Evolutionary conservation across 2,888 invertebrate species (phyloP), one percentile per base, ranked within the genome.

Genomic region (Callinectes sapidus): DNA sequence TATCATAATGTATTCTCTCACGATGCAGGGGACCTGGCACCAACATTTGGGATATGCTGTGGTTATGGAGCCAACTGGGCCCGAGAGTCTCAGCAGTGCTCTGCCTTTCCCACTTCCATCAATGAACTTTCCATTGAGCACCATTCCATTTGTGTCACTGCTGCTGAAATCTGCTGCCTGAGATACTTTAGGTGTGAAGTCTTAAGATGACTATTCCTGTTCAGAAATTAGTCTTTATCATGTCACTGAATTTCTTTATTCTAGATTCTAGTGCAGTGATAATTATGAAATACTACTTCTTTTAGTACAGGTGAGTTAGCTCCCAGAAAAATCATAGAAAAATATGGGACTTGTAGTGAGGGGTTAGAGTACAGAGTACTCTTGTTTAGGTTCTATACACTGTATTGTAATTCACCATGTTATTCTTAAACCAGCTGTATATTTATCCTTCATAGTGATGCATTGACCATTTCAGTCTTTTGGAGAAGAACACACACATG

Each of bases 161-260:
- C 97, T 0, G 96, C 97, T 42, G 96, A 96, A 92, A 96, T 97
- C 61, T 97, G 97, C 95, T 97, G 97, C 95, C 96, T 96, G 48
- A 96, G 96, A 28, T 96, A 96, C 94, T 95, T 96, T 91, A 96
- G 96, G 96, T 96, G 28, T 61, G 61, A 13, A 61, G 18, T 18
- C 18, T 55, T 55, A 23, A 61, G 61, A 61, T 61, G 61, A 61
- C 13, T 18, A 61, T 23, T 23, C 61, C 18, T 61, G 61, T 61
- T 61, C 23, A 61, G 61, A 5, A 61, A 61, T 61, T 23, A 23
- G 61, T 61, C 5, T 61, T 48, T 48, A 48, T 48, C 48, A 48
- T 8, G 48, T 48, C 10, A 5, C 8, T 48, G 10, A 48, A 48
- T 48, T 48, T 48, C 48, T 48, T 48, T 48, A 48, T 8, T 48